Evolutionary conservation across 2,113 vertebrate species (phyloP), one percentile per base, ranked within the genome.

Genomic region (Cryptomyrus ogoouensis): DNA sequence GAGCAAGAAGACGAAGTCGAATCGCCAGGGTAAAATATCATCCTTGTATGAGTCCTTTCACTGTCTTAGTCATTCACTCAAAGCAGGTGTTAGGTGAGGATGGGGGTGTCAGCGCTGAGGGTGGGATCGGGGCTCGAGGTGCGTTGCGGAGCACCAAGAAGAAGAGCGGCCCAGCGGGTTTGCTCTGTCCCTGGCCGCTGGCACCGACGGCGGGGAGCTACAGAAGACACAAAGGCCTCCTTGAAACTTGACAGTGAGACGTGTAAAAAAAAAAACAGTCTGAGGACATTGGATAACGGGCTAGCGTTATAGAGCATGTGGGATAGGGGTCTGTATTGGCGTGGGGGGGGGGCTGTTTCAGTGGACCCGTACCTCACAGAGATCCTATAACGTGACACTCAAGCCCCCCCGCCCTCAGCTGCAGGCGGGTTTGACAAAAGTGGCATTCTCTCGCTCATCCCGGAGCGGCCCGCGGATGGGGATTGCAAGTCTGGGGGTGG

Each of bases 331-430:
- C 46, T 15, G 39, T 52, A 47, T 88, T 15, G 58, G 87, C 86
- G 89, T 91, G 49, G 90, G 49, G 7, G 31, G 94, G 89, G 70
- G 90, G 91, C 91, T 92, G 91, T 90, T 92, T 88, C 90, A 90
- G 93, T 92, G 93, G 91, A 91, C 94, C 35, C 49, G 95, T 92
- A 92, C 91, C 91, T 90, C 90, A 94, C 93, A 93, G 92, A 94
- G 92, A 92, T 91, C 91, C 93, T 93, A 95, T 94, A 94, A 94
- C 94, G 91, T 94, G 94, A 97, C 94, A 96, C 96, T 97, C 95
- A 95, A 96, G 95, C 93, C 95, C 94, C 58, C 58, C 58, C 50
- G 50, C 50, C 50, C 24, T 92, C 94, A 94, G 95, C 94, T 92
- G 92, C 1, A 2, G 89, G 88, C 15, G 0, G 90, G 94, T 94